phyloP scores from a whole-genome alignment of 2,797 vertebrate genomes.

The Rhynchotus rufescens region DNA sequence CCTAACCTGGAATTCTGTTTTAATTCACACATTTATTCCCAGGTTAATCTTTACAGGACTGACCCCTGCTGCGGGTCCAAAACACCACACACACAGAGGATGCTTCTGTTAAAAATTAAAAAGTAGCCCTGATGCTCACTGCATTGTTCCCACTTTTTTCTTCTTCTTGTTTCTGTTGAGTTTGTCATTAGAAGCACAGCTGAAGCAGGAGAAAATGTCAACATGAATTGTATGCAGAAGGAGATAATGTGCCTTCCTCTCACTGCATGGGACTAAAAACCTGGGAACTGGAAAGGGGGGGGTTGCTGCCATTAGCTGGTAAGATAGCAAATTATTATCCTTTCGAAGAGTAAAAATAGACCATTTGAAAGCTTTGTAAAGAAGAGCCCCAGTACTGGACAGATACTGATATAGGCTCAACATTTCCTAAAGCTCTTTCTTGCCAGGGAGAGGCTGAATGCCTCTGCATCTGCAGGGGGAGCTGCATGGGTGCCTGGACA shows the following conservation, averaged over 20 bases:
- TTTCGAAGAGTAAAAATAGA: neutral
- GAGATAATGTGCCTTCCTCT: neutral
- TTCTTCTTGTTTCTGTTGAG: neutral
- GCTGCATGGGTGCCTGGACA: rapidly evolving
- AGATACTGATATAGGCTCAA: neutral
- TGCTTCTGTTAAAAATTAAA: neutral
- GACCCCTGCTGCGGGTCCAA: neutral
- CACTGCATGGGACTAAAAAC: neutral
- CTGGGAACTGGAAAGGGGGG: neutral
- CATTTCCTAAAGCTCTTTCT: neutral
- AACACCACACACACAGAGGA: neutral
- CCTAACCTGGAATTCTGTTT: neutral
- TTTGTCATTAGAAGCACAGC: neutral
- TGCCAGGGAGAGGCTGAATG: neutral
- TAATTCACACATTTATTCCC: neutral
- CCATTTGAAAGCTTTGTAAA: neutral
- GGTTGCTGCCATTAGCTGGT: neutral
- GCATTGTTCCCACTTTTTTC: neutral
- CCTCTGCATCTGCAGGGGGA: neutral
- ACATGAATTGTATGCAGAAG: neutral
- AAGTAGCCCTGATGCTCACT: neutral
- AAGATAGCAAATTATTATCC: neutral
- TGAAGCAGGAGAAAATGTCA: constrained; percentile 1
- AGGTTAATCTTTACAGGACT: neutral
- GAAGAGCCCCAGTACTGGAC: neutral